phyloP scores from a whole-genome alignment of 2,797 vertebrate genomes.

The Huso huso region DNA sequence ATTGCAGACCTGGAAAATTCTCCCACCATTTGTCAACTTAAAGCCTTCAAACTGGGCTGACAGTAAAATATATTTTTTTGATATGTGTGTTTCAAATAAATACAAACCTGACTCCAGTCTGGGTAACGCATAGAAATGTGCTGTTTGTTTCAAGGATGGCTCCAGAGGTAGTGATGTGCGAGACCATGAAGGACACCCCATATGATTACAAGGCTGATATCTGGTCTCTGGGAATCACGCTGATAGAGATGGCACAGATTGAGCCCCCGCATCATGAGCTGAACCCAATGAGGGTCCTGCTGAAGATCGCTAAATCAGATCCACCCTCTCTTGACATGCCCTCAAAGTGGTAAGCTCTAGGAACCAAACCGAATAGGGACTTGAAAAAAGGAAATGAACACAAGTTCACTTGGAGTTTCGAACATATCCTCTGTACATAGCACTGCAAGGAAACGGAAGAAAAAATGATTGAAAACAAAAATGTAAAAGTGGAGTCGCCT shows the following conservation, averaged over 20 bases:
- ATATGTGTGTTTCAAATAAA: background rate
- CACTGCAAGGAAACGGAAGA: no score
- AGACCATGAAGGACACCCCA: conserved; percentile 95
- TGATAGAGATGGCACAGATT: conserved; percentile 93
- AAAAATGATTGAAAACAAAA: no score
- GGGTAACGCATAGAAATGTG: conserved; percentile 9
- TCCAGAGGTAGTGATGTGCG: conserved; percentile 96
- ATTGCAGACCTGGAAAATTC: no score
- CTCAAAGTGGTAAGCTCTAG: conserved; percentile 74
- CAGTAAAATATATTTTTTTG: no score
- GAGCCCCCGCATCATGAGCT: conserved; percentile 96
- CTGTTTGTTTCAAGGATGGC: conserved; percentile 77
- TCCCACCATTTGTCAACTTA: no score
- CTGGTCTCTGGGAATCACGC: conserved; percentile 95
- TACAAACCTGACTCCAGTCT: background rate
- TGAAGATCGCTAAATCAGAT: conserved; percentile 92
- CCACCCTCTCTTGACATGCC: conserved; percentile 82
- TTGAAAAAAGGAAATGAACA: no score
- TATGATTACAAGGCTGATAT: conserved; percentile 96
- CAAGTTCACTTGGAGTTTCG: no score
- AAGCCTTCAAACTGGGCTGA: no score
- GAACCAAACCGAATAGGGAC: background rate
- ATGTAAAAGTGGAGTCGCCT: no score
- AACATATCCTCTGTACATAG: no score
- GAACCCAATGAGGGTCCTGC: conserved; percentile 93